Conservation (phyloP, 37 sponge, comb jelly and placozoan species). For the Oscarella lobularis region DNA sequence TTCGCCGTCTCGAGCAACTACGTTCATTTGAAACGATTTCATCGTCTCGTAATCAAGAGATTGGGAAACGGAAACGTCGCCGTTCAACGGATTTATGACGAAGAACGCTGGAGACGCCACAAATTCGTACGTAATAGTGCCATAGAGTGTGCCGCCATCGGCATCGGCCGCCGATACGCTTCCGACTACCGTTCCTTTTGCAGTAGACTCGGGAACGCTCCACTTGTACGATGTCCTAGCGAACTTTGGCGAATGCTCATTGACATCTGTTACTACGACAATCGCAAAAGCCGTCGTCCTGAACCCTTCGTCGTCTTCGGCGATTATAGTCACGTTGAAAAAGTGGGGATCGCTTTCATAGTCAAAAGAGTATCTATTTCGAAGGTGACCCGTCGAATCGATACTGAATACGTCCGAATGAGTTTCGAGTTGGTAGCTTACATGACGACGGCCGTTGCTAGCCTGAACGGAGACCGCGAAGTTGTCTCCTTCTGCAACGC, state of each 20-base stretch:
- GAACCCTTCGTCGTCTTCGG: conserved; percentile 20
- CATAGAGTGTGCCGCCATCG: conserved; percentile 20
- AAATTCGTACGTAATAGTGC: no score
- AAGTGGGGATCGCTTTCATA: conserved; percentile 6
- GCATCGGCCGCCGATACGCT: conserved; percentile 31
- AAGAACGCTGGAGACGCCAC: no score
- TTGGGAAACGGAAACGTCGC: background rate
- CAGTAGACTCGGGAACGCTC: conserved; percentile 1
- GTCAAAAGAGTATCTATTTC: no score
- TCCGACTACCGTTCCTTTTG: background rate
- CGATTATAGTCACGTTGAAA: conserved; percentile 3
- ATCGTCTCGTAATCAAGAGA: background rate
- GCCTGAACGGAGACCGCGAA: no score
- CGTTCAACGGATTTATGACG: no score
- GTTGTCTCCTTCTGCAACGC: background rate
- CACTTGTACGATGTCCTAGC: background rate
- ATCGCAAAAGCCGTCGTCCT: background rate
- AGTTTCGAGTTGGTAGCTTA: no score
- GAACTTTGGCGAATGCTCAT: conserved; percentile 19
- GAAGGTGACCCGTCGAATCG: no score
- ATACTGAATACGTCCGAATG: no score
- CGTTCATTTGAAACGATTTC: background rate
- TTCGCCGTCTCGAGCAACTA: background rate
- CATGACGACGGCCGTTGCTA: no score
- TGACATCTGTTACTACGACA: conserved; percentile 8